Evolutionary conservation across 1,140 invertebrate species (phyloP).

Genomic region (Anagrus nilaparvatae): DNA sequence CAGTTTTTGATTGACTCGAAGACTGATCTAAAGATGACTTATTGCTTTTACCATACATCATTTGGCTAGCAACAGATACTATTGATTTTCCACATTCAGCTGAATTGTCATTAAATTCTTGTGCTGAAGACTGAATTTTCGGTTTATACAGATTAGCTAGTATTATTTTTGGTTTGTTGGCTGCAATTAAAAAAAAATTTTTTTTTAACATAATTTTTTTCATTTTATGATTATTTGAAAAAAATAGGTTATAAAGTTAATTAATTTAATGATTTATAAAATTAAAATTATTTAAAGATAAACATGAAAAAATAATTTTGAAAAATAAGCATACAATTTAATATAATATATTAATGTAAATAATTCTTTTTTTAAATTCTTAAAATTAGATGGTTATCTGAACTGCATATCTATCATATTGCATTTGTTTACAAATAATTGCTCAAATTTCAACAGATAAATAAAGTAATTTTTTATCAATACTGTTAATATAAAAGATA

Average conservation of each 20-base stretch:
- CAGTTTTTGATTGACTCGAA: not conserved
- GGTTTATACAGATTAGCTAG: constrained; percentile 17
- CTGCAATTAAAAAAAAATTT: constrained; percentile 19
- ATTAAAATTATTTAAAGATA: not conserved
- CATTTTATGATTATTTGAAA: too few species aligned
- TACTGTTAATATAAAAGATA: not conserved
- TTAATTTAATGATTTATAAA: constrained; percentile 3
- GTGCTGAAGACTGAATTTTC: constrained; percentile 50
- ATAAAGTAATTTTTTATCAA: too few species aligned
- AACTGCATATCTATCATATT: not conserved
- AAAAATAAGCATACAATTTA: constrained; percentile 1
- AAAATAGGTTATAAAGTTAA: too few species aligned
- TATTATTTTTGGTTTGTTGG: constrained; percentile 19
- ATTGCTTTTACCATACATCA: constrained; percentile 48
- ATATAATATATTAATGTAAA: constrained; percentile 5
- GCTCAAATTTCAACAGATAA: not conserved
- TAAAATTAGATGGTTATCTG: constrained; percentile 1
- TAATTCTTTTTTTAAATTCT: constrained; percentile 7
- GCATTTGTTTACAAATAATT: not conserved
- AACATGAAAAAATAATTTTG: not conserved
- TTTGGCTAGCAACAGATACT: constrained; percentile 59
- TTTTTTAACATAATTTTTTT: constrained; percentile 1
- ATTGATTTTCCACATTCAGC: constrained; percentile 61
- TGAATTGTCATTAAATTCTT: constrained; percentile 58
- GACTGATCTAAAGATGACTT: constrained; percentile 20